Evolutionary conservation across 2,113 vertebrate genomes (phyloP), one percentile per base, ranked within the genome.

Genomic region (Sardina pilchardus): DNA sequence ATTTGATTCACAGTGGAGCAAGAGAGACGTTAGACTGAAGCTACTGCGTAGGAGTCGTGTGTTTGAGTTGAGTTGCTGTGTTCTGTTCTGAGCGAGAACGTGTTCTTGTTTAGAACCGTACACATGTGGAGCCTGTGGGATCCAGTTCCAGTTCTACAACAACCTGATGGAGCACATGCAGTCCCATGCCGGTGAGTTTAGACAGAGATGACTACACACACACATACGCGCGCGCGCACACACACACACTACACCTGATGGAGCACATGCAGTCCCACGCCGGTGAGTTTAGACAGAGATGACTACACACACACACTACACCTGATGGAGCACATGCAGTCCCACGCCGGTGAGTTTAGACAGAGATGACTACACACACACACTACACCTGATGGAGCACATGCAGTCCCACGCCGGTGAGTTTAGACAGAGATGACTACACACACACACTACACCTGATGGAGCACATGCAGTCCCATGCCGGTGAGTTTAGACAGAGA

Each of bases 121-220:
- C 95, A 98, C 97, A 85, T 99, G 98, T 85, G 98, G 98, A 90
- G 97, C 98, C 94, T 99, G 98, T 93, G 98, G 98, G 91, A 99
- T 99, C 95, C 98, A 99, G 97, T 99, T 99, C 96, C 97, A 99
- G 95, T 99, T 99, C 97, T 99, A 99, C 96, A 99, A 96, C 97
- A 99, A 99, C 94, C 97, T 99, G 90, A 95, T 99, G 96, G 98
- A 99, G 94, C 98, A 99, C 95, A 99, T 99, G 98, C 97, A 99
- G 96, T 99, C 98, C 88, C 98, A 99, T 0, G 97, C 98, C 91
- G 97, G 98, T 99, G 95, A 98, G 95, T 16, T 71, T 36, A 36
- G 19, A 59, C 53, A 24, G 53, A 78, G 14, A 36, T 19, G 17
- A 34, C 3, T 7, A 5, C 2, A 47, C 6, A 47, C 45, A 47